Evolutionary conservation across 53 echinoderm and acorn worm species (phyloP), one percentile per base, ranked within the genome.

Genomic region (Echinarachnius parma): DNA sequence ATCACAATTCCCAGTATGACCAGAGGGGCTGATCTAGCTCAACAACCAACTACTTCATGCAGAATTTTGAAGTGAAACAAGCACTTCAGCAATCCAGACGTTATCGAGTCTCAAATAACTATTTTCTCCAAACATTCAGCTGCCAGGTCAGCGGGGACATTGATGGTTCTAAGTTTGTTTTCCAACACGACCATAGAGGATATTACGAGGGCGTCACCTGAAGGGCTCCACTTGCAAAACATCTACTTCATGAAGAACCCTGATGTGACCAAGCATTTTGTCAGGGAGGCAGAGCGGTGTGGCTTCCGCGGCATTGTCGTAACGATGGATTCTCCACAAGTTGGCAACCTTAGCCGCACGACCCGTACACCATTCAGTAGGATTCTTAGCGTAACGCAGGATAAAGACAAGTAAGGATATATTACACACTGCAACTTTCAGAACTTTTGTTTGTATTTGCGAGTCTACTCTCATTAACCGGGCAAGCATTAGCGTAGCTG

Each of bases 181-280:
- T 66, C 67, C 31, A 66, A 48, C 34, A 30, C 50, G 9, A 29
- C 19, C 9, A 66, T 66, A 32, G 67, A 48, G 31, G 67, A 66
- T 31, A 31, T 66, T 33, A 33, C 46, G n/a, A 29, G 16, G 7
- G 32, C 67, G 9, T 48, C 67, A 26, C 67, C 67, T 8, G 31
- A 21, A 7, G 31, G 31, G 2, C 13, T 49, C 9, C 31, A 0
- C 48, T 66, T 48, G 67, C 27, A 29, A 32, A 48, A 66, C 16
- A 31, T 66, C 33, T 66, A 66, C 50, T n/a, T 66, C 4, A 15
- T 66, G 8, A 48, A 50, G 67, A 66, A 49, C 10, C 49, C 28
- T 15, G 67, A 66, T 9, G 20, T 66, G 48, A 66, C 32, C 16
- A 30, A 48, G 50, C 50, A 66, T 21, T 66, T 66, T 29, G 49